Evolutionary conservation across 2,888 invertebrate species (phyloP).

Genomic region (Globia sparganii): DNA sequence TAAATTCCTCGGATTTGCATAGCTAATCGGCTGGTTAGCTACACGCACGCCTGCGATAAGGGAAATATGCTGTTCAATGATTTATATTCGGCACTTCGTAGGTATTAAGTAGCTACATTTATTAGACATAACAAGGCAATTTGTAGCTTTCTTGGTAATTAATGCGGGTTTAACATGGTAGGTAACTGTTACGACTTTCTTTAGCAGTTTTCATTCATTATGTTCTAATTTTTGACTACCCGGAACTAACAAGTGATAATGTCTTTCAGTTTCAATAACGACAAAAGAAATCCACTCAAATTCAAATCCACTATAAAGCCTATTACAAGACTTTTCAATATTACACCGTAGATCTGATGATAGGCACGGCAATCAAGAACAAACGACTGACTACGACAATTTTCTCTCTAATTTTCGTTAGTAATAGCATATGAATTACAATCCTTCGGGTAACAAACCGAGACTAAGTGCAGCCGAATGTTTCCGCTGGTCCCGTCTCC

Average conservation of each 20-base stretch:
- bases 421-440: conserved; percentile 88
- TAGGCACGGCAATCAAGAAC: conserved; percentile 68
- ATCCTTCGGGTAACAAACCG: conserved; percentile 87
- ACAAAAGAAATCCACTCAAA: conserved; percentile 41
- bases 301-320: conserved; percentile 45
- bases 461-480: conserved; percentile 88
- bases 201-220: conserved; percentile 10
- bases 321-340: conserved; percentile 65
- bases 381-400: conserved; percentile 75
- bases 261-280: conserved; percentile 16
- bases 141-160: conserved; percentile 65
- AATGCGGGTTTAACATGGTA: conserved; percentile 37
- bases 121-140: conserved; percentile 77
- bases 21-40: conserved; percentile 79
- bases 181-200: conserved; percentile 20
- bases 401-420: conserved; percentile 81
- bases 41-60: conserved; percentile 77
- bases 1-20: conserved; percentile 82
- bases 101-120: conserved; percentile 72
- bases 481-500: conserved; percentile 80
- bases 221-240: conserved; percentile 11
- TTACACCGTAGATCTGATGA: conserved; percentile 56
- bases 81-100: conserved; percentile 74
- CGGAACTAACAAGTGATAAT: conserved; percentile 16
- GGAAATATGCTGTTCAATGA: conserved; percentile 80